Conservation (phyloP, 2,113 vertebrate genomes). For the Fulmarus glacialis region DNA sequence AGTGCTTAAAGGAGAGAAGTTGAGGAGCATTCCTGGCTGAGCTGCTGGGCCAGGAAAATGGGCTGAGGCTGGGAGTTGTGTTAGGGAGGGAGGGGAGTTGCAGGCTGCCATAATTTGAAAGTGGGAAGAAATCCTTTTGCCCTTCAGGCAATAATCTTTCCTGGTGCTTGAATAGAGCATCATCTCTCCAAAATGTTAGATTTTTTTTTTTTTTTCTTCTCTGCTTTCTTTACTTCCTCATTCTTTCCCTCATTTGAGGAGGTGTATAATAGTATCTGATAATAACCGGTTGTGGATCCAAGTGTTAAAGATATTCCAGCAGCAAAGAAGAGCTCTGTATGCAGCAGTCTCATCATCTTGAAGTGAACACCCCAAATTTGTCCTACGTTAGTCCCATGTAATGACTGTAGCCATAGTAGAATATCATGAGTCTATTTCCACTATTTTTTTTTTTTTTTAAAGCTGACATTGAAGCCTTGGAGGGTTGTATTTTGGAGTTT, state of each 20-base stretch:
- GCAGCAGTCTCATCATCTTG: background rate
- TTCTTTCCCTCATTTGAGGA: background rate
- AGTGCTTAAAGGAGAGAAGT: background rate
- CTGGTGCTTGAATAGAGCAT: background rate
- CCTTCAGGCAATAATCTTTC: background rate
- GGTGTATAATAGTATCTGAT: background rate
- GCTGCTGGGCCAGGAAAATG: background rate
- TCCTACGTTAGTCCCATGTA: background rate
- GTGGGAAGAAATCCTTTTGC: conserved; percentile 24
- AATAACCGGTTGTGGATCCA: background rate
- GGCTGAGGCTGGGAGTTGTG: background rate
- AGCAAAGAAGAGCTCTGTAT: background rate
- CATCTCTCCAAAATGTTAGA: background rate
- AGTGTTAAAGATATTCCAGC: background rate
- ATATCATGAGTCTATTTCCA: background rate
- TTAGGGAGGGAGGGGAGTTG: background rate
- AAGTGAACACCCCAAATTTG: background rate
- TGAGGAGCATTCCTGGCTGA: background rate
- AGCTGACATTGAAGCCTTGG: background rate
- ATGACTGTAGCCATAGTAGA: background rate
- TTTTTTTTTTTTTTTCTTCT: no score
- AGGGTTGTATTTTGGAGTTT: background rate
- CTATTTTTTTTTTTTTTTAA: background rate
- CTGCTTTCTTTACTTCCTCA: background rate
- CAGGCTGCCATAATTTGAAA: background rate